Evolutionary conservation across 2,888 invertebrate genomes (phyloP).

Genomic region (Marronus borbonicus): DNA sequence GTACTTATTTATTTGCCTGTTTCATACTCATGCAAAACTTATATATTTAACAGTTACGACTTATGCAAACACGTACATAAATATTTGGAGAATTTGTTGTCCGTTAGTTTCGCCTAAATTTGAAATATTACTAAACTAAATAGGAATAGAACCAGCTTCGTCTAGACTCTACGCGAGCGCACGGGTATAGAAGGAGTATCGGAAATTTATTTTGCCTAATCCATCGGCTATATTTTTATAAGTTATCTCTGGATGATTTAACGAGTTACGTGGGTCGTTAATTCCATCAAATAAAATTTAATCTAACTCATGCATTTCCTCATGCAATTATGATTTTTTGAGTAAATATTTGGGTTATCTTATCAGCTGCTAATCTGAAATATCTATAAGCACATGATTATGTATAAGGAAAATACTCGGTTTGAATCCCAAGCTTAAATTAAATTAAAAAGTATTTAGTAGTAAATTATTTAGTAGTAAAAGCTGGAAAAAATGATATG

Average conservation of each 20-base stretch:
- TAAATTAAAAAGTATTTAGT: too few species aligned
- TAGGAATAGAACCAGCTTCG: neutral
- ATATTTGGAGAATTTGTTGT: conserved; percentile 24
- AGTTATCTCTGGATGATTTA: neutral
- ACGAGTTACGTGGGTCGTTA: neutral
- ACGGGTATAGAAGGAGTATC: too few species aligned
- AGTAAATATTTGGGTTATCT: conserved; percentile 13
- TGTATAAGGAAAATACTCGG: too few species aligned
- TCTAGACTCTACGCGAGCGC: neutral
- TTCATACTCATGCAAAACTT: conserved; percentile 20
- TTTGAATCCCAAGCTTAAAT: too few species aligned
- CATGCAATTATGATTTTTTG: neutral
- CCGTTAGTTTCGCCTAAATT: conserved; percentile 23
- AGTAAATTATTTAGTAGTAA: too few species aligned
- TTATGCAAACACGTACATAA: conserved; percentile 18
- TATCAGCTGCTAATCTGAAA: neutral
- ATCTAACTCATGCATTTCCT: conserved; percentile 9
- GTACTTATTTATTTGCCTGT: conserved; percentile 9
- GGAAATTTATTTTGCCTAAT: neutral
- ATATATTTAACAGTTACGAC: conserved; percentile 30
- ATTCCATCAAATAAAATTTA: neutral
- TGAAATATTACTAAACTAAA: conserved; percentile 22
- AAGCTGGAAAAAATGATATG: too few species aligned
- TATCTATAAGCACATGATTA: too few species aligned
- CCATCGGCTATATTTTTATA: neutral